Evolutionary conservation across 2,888 invertebrate genomes (phyloP), one percentile per base, ranked within the genome.

Genomic region (Netelia fuscicornis): DNA sequence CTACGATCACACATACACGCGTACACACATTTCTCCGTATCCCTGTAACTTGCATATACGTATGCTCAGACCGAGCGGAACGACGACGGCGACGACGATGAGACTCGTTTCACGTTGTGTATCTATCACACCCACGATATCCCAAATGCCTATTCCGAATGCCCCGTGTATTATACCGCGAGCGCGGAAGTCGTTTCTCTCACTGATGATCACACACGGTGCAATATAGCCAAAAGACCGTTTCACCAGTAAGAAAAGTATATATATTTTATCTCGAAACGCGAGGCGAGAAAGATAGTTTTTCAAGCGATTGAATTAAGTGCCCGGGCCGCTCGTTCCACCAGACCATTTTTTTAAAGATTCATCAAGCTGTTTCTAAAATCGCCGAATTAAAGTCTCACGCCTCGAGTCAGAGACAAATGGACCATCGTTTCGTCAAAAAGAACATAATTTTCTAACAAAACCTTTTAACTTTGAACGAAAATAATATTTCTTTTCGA

Each of bases 51-150:
- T 23, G 68, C 54, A 68, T 72, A 68, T 75, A 58, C 62, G 62
- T 58, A 1, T 13, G 52, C 30, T 52, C 60, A 64, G 13, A 52
- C 17, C 70, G 13, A 68, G 42, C 56, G 60, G 54, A 37, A 56
- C 37, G 37, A 72, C 72, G 54, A 80, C 25, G 56, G 64, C 17
- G 48, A 71, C 30, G 58, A 64, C 67, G 72, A 85, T 72, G 64
- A 77, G 80, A 72, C 83, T 80, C 80, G 68, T 68, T 81, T 77
- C 76, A 68, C 30, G 44, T 44, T 70, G 70, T 79, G 75, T 85
- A 83, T 86, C 83, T 84, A 86, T 86, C 83, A 86, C 86, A 81
- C 86, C 83, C 83, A 85, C 86, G 82, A 77, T 72, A 83, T 85
- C 76, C 85, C 71, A 83, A 85, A 85, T 85, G 85, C 76, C 85